Base-by-base conservation (phyloP, 2,113 vertebrate species). In the Elephas maximus region DNA sequence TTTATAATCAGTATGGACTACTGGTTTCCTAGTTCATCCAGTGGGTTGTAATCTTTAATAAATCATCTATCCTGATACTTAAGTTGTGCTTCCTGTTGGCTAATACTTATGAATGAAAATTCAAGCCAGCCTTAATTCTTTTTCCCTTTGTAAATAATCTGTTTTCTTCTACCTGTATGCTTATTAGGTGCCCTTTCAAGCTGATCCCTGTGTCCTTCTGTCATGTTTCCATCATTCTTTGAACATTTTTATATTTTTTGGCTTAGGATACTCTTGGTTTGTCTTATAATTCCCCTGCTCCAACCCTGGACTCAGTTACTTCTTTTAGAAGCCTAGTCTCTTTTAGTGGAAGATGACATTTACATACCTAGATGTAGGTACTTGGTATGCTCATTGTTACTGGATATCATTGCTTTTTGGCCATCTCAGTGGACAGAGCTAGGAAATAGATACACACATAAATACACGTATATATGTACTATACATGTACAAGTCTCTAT, bases 231-330 rank as follows among this genome's bases (percentile, higher is more conserved):
- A 0, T 67, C 28, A 48, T 86, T 90, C 51, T 90, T 15, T 41
- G 41, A 87, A 81, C 81, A 48, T 8, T 88, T 7, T 67, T 51
- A 76, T 79, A 11, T 44, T 28, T 88, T 82, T 81, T 44, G 24
- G 20, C 26, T n/a, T 78, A 78, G 28, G 17, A 45, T 91, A 21
- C 88, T 94, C 41, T n/a, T 82, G 17, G 4, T 9, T 62, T 20
- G 23, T 62, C 60, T 62, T 62, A 23, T 67, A 78, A 6, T 53
- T 86, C 11, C 21, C 41, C 23, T 63, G 51, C 24, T 6, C 11
- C 44, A 71, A 62, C 33, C 84, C n/a, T 92, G n/a, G 30, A 65
- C 41, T 94, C 73, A 78, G 14, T 79, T 92, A 67, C 67, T 94
- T 88, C 37, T 88, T 24, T 41, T 86, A 60, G 53, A 14, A 73